These are phyloP conservation scores for Zingel zingel DNA, from an alignment of 2,113 vertebrate genomes.

Conservation along the genomic window DNA sequence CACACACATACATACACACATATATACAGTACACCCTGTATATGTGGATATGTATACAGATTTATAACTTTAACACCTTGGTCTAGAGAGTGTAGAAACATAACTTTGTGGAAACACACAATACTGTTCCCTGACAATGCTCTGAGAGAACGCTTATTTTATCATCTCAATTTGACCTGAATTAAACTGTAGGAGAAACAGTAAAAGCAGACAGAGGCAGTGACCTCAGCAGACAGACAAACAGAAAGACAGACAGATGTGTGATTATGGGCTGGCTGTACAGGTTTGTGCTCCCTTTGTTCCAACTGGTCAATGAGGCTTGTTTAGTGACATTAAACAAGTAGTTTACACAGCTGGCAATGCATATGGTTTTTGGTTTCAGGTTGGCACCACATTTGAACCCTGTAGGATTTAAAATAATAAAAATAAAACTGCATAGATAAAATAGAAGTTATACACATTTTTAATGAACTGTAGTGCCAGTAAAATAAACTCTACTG, in stretches of 20 bases:
- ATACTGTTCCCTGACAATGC: conserved; percentile 75
- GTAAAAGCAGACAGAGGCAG: conserved; percentile 53
- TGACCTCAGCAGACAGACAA: conserved; percentile 58
- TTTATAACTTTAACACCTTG: conserved; percentile 61
- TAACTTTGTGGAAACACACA: conserved; percentile 63
- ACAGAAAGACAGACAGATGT: conserved; percentile 25
- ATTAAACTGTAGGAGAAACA: conserved; percentile 60
- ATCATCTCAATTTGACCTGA: conserved; percentile 74
- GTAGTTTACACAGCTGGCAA: conserved; percentile 16
- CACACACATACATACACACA: conserved; percentile 81
- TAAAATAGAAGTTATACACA: conserved; percentile 14
- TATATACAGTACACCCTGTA: conserved; percentile 76
- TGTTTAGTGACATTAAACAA: neutral
- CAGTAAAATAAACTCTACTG: conserved; percentile 5
- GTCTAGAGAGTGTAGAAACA: conserved; percentile 63
- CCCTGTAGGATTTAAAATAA: conserved; percentile 51
- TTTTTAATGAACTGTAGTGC: neutral
- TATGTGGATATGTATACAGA: conserved; percentile 79
- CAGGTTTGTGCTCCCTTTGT: conserved; percentile 56
- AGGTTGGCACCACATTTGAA: conserved; percentile 60
- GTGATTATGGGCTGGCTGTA: conserved; percentile 46
- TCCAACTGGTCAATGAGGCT: conserved; percentile 23
- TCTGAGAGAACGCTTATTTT: conserved; percentile 62
- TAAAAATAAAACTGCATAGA: conserved; percentile 57
- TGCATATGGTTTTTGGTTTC: conserved; percentile 55